A percentile compares a stretch with the other conserved stretches of the same genome.
phyloP scores from a whole-genome alignment of 1,140 invertebrate genomes.

The Cherax destructor region DNA sequence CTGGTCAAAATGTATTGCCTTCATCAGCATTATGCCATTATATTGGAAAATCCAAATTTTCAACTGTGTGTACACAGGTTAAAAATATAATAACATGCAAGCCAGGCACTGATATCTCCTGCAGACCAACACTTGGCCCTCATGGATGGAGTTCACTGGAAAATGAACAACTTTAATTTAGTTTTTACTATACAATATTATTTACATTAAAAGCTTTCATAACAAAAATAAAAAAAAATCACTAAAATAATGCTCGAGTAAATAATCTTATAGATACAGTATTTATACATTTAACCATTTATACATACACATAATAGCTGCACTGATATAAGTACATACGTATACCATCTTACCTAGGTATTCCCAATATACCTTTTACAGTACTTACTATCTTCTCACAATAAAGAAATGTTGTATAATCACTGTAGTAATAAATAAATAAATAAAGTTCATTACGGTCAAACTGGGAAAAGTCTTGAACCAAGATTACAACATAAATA shows the following conservation, averaged over 20 bases:
- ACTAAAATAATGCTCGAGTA: not conserved
- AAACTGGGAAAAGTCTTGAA: too few species aligned
- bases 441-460: too few species aligned
- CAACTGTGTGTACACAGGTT: not conserved
- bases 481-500: too few species aligned
- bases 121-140: not conserved
- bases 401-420: not conserved
- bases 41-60: not conserved
- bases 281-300: not conserved
- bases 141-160: not conserved
- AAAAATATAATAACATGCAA: not conserved
- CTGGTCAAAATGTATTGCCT: not conserved
- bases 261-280: not conserved
- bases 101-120: constrained; percentile 1
- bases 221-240: not conserved
- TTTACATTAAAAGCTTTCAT: not conserved
- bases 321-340: not conserved
- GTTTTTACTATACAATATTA: not conserved
- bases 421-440: not conserved
- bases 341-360: not conserved
- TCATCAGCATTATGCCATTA: not conserved
- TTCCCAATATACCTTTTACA: not conserved
- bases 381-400: not conserved
- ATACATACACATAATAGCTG: not conserved
- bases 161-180: not conserved